phyloP scores from a whole-genome alignment of 2,113 vertebrate genomes.

The Varanus komodoensis region DNA sequence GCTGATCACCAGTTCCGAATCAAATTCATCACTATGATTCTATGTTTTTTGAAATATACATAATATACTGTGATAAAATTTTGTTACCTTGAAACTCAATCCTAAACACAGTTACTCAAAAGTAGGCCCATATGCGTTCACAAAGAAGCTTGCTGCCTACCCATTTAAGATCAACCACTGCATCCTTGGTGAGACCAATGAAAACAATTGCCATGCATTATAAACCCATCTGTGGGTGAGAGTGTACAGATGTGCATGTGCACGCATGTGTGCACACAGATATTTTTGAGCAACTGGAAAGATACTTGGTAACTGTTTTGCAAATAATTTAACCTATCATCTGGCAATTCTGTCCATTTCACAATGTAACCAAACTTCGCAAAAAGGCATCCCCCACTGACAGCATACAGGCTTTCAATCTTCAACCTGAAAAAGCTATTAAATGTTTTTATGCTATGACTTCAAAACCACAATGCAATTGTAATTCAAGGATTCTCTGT shows the following conservation, averaged over 20 bases:
- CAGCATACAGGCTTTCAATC: not conserved
- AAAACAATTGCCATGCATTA: constrained; percentile 18
- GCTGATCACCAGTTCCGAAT: not conserved
- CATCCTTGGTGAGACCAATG: not conserved
- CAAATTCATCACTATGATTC: not conserved
- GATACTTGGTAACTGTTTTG: not conserved
- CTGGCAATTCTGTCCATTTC: not conserved
- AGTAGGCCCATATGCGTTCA: not conserved
- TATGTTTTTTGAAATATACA: too few species aligned
- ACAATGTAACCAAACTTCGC: accelerated
- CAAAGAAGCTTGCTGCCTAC: not conserved
- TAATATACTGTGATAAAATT: not conserved
- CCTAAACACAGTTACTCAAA: not conserved
- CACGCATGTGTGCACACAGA: not conserved
- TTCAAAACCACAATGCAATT: constrained; percentile 8
- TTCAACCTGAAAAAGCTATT: not conserved
- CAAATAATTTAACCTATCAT: not conserved
- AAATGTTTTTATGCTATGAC: not conserved
- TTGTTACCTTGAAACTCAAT: not conserved
- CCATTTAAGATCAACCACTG: not conserved
- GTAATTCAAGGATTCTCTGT: not conserved
- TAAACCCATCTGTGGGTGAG: too few species aligned
- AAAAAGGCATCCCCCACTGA: not conserved
- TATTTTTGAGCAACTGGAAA: not conserved
- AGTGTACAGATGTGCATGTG: too few species aligned